Evolutionary conservation across 2,888 invertebrate species (phyloP).

Genomic region (Octonoba sinensis): DNA sequence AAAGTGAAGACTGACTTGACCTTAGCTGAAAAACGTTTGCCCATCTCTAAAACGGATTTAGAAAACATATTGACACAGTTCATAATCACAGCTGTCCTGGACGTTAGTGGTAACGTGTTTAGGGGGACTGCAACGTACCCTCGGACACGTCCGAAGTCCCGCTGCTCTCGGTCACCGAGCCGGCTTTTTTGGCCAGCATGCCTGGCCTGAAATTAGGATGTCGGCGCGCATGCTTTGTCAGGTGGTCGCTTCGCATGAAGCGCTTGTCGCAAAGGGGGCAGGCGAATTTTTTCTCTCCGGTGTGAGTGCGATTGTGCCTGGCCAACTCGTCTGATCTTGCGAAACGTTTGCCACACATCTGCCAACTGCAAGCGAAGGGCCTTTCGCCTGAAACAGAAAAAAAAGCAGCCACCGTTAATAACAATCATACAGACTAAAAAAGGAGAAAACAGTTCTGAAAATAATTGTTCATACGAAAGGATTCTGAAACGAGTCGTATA

Average conservation of each 20-base stretch:
- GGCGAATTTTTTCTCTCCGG: constrained; percentile 78
- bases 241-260: constrained; percentile 79
- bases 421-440: too few species aligned
- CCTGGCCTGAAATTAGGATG: constrained; percentile 78
- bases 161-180: constrained; percentile 24
- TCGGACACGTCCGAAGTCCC: constrained; percentile 32
- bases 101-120: too few species aligned
- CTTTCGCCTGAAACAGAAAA: constrained; percentile 75
- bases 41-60: too few species aligned
- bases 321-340: constrained; percentile 79
- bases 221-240: constrained; percentile 77
- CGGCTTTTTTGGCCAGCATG: constrained; percentile 71
- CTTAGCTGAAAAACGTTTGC: too few species aligned
- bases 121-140: neutral
- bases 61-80: too few species aligned
- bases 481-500: too few species aligned
- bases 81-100: too few species aligned
- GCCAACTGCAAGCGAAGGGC: constrained; percentile 78
- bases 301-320: constrained; percentile 77
- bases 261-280: constrained; percentile 78
- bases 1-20: too few species aligned
- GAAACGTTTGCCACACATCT: constrained; percentile 77
- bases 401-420: neutral
- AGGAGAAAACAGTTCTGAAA: too few species aligned
- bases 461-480: too few species aligned